These are phyloP conservation scores for Danaus plexippus DNA, from an alignment of 1,140 invertebrate species.

Conservation along the genomic window DNA sequence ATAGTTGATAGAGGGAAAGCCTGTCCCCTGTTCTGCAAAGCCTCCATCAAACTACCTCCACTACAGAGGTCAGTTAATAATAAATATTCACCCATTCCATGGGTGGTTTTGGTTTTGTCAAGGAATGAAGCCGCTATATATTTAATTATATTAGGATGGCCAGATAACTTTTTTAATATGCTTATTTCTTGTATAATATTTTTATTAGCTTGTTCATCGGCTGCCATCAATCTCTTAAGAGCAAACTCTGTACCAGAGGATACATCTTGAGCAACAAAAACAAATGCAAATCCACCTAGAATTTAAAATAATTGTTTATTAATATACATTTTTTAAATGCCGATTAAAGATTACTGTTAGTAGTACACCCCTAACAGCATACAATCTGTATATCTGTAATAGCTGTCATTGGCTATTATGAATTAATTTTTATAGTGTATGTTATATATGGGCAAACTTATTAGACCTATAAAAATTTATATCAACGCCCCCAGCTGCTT, in stretches of 20 bases:
- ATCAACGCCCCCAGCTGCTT: slow-evolving; percentile 24
- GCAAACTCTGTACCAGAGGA: slow-evolving; percentile 91
- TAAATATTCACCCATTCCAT: slow-evolving; percentile 81
- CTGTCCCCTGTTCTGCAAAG: slow-evolving; percentile 76
- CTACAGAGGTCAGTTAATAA: slow-evolving; percentile 81
- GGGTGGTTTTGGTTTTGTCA: slow-evolving; percentile 77
- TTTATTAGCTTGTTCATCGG: slow-evolving; percentile 83
- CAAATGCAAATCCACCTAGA: slow-evolving; percentile 94
- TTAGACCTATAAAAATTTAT: too few species aligned
- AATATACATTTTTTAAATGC: neutral
- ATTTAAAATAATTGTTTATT: slow-evolving; percentile 31
- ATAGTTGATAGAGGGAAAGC: slow-evolving; percentile 81
- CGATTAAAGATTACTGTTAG: too few species aligned
- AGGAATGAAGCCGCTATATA: slow-evolving; percentile 83
- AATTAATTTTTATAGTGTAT: too few species aligned
- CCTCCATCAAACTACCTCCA: slow-evolving; percentile 86
- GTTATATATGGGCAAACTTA: too few species aligned
- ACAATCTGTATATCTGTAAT: too few species aligned
- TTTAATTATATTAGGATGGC: slow-evolving; percentile 86
- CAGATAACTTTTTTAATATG: slow-evolving; percentile 82
- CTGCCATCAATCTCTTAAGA: slow-evolving; percentile 86
- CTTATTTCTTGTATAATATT: slow-evolving; percentile 85
- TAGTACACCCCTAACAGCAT: too few species aligned
- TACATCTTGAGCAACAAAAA: slow-evolving; percentile 93
- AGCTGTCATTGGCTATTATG: too few species aligned